Base-by-base conservation (phyloP, 2,888 invertebrate genomes). In the Thumatha senex region DNA sequence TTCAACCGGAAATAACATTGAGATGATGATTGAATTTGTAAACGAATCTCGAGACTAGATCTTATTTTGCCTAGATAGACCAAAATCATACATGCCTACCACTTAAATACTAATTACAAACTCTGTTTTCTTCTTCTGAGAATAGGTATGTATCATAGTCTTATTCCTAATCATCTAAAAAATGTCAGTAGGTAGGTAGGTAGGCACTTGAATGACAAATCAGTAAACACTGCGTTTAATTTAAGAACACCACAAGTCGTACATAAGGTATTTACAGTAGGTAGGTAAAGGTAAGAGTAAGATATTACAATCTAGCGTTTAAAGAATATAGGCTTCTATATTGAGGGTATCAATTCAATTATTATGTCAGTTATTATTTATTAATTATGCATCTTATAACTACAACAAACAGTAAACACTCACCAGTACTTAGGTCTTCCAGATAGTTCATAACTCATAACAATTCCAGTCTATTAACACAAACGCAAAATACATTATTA, bases 371-470 rank as follows among this genome's bases (percentile, higher is more conserved):
- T 24, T 24, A 24, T 24, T 24, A 24, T 4, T 31, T 10, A 31
- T 7, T 31, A 31, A 31, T 48, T 50, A 46, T 24, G 30, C 43
- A 35, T 45, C 38, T 65, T 54, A 65, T 61, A 55, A 55, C 36
- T 61, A 53, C 46, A 65, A 59, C 51, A 53, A 56, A 56, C 58
- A 53, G 46, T 8, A 30, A 48, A 68, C 58, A 64, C 66, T 68
- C 49, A 66, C 66, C 66, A 62, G 46, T 59, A 39, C 52, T 44
- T 50, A 54, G 54, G 41, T 51, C 51, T 61, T 61, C 58, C 40
- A 63, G 53, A 58, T 51, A 44, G 43, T 49, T 49, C 48, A 55
- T 10, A 56, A 56, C 48, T 49, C 48, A 55, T 10, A 56, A 56
- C 58, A 65, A 58, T 48, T 49, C 51, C 58, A 52, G 46, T 61